Percentiles rank a stretch among this genome's conserved stretches.
phyloP scores from a whole-genome alignment of 2,888 invertebrate species.

The Ectropis crepuscularia region DNA sequence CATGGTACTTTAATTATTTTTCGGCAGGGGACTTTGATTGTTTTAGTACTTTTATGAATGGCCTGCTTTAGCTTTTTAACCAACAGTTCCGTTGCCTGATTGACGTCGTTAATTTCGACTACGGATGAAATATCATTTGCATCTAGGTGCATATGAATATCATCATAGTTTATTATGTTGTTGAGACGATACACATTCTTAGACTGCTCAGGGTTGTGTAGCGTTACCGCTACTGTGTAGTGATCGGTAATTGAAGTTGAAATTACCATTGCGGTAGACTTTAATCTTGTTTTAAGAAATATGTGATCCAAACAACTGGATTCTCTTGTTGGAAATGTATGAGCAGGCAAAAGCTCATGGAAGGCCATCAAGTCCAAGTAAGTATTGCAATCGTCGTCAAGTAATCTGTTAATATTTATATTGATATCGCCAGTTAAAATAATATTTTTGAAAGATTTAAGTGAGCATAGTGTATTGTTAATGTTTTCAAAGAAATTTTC shows the following conservation, averaged over 20 bases:
- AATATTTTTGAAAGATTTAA: constrained; percentile 4
- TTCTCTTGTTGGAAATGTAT: constrained; percentile 1
- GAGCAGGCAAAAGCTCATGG: constrained; percentile 8
- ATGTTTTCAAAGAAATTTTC: no score
- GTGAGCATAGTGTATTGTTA: no score
- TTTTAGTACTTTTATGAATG: constrained; percentile 15
- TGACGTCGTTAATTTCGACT: constrained; percentile 10
- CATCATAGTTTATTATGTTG: not conserved
- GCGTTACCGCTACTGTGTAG: not conserved
- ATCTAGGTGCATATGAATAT: not conserved
- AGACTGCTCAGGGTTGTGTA: not conserved
- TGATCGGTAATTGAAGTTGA: constrained; percentile 11
- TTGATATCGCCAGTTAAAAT: constrained; percentile 10
- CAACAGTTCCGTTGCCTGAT: constrained; percentile 9
- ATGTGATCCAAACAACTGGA: constrained; percentile 13
- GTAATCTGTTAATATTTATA: not conserved
- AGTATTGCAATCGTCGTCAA: not conserved
- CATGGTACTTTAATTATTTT: no score
- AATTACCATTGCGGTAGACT: not conserved
- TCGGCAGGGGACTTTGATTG: no score
- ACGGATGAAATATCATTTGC: not conserved
- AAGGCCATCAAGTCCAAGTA: constrained; percentile 2
- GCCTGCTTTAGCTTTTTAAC: constrained; percentile 8
- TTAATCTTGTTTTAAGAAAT: constrained; percentile 4
- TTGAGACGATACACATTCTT: not conserved